Conservation (phyloP, 2,113 vertebrate species). For the Holacanthus passer region DNA sequence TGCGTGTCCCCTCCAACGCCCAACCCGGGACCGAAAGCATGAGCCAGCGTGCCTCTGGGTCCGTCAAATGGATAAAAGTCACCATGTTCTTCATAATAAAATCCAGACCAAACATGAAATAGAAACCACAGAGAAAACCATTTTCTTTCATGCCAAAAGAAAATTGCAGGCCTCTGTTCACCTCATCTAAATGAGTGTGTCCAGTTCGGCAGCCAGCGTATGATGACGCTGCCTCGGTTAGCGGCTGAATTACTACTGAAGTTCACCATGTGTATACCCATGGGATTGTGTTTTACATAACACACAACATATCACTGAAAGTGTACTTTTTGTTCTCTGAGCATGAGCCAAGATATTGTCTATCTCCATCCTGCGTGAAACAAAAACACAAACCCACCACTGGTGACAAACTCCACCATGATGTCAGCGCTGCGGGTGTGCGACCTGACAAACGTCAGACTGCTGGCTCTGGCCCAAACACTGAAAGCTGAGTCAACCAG, state of each 20-base stretch:
- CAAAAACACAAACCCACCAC: constrained; percentile 65
- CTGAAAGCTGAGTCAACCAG: constrained; percentile 80
- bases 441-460: constrained; percentile 79
- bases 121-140: constrained; percentile 58
- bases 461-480: constrained; percentile 80
- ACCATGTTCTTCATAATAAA: constrained; percentile 82
- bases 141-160: constrained; percentile 45
- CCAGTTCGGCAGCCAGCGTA: constrained; percentile 1
- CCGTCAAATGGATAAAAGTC: constrained; percentile 95
- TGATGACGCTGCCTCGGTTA: constrained; percentile 20
- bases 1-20: constrained; percentile 91
- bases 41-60: constrained; percentile 89
- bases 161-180: constrained; percentile 49
- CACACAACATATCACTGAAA: background rate
- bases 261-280: background rate
- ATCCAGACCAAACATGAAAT: constrained; percentile 46
- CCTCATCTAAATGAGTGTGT: constrained; percentile 29
- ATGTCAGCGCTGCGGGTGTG: constrained; percentile 79
- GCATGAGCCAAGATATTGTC: background rate
- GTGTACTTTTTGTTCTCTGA: background rate
- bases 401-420: constrained; percentile 81
- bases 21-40: constrained; percentile 91
- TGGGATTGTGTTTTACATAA: background rate
- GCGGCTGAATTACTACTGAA: constrained; percentile 25
- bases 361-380: background rate